Percentiles rank a stretch among this genome's conserved stretches.
Evolutionary conservation across 2,888 invertebrate genomes (phyloP).

Genomic region (Sthenelais limicola): DNA sequence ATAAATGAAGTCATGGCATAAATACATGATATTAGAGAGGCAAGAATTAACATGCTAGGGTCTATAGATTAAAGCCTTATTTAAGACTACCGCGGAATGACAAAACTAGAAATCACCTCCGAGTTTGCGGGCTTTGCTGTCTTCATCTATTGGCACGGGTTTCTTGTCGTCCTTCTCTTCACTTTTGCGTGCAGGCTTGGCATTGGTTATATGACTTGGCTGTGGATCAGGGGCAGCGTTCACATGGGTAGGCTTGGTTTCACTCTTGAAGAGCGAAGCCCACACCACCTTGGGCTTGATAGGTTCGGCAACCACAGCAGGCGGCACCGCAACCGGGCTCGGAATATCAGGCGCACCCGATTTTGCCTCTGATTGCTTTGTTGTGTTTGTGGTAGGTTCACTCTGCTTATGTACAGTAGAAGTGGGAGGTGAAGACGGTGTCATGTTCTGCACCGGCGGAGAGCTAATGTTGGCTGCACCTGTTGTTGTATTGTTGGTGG

Average conservation of each 20-base stretch:
- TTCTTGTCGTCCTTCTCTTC: slow-evolving; percentile 33
- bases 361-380: no score
- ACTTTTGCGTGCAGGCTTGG: background rate
- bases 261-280: slow-evolving; percentile 26
- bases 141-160: slow-evolving; percentile 41
- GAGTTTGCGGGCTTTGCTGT: slow-evolving; percentile 36
- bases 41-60: background rate
- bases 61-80: background rate
- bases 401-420: no score
- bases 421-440: slow-evolving; percentile 5
- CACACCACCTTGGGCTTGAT: slow-evolving; percentile 16
- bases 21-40: background rate
- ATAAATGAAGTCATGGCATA: no score
- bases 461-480: background rate
- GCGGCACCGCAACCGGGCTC: background rate
- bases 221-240: background rate
- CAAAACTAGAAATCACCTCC: slow-evolving; percentile 38
- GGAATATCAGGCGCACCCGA: background rate
- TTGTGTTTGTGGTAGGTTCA: no score
- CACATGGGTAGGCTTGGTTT: background rate
- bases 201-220: background rate
- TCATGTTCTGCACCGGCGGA: background rate
- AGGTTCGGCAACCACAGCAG: background rate
- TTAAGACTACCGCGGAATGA: background rate
- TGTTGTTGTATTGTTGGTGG: background rate